Percentiles rank a stretch among this genome's conserved stretches.
Conservation (phyloP, 30 jellyfish, hydroid and myxozoan genomes). For the Pelagia noctiluca region DNA sequence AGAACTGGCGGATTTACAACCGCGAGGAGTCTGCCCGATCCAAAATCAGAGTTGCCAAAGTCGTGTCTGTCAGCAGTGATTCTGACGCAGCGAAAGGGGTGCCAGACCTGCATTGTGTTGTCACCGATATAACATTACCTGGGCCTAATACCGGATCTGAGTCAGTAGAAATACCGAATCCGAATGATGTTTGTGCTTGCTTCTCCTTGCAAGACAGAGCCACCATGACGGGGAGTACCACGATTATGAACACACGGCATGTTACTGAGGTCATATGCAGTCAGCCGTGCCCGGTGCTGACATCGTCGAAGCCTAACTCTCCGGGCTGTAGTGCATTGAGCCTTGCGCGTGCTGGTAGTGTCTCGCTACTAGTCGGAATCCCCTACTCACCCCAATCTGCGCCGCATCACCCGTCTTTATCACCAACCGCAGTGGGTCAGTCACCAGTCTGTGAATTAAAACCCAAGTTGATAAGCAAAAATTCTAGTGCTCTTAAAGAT, state of each 20-base stretch:
- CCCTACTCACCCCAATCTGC: constrained; percentile 26
- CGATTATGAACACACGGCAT: constrained; percentile 16
- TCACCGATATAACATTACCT: neutral
- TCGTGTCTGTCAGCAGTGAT: constrained; percentile 35
- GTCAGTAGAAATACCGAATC: neutral
- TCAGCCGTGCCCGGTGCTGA: neutral
- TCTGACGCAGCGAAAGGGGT: neutral
- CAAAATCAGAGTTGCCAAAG: constrained; percentile 26
- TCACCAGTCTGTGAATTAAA: too few species aligned
- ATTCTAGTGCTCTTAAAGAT: too few species aligned
- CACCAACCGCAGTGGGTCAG: too few species aligned
- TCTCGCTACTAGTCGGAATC: constrained; percentile 33
- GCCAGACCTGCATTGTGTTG: neutral
- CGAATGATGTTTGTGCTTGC: neutral
- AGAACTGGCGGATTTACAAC: constrained; percentile 78
- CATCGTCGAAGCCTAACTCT: constrained; percentile 27
- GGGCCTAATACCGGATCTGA: neutral
- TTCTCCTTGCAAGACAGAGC: neutral
- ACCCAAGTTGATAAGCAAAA: too few species aligned
- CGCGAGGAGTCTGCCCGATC: constrained; percentile 63
- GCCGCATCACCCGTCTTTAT: too few species aligned
- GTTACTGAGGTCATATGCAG: constrained; percentile 30
- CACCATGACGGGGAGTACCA: constrained; percentile 45
- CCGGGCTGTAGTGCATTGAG: constrained; percentile 29
- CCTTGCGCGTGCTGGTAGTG: constrained; percentile 54